Percentiles rank a stretch among this genome's conserved stretches.
Evolutionary conservation across 2,797 vertebrate species (phyloP).

Genomic region (Antennarius maculatus): DNA sequence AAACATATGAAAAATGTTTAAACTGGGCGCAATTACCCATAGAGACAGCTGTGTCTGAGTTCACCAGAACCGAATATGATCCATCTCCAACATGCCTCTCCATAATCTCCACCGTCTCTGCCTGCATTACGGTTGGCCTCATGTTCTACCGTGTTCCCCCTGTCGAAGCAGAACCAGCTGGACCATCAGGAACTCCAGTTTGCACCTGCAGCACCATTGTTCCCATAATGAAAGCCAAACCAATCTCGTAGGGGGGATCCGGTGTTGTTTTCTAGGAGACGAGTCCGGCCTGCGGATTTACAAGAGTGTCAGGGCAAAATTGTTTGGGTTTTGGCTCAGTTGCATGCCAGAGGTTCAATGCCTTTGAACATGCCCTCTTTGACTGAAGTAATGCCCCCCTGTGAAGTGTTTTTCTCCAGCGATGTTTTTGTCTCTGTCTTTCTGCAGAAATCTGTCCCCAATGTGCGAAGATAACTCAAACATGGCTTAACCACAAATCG

Average conservation of each 20-base stretch:
- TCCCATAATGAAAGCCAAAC: conserved; percentile 68
- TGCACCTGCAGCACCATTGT: conserved; percentile 72
- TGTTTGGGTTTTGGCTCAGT: conserved; percentile 25
- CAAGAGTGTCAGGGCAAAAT: conserved; percentile 45
- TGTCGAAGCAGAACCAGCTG: conserved; percentile 64
- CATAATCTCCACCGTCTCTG: conserved; percentile 12
- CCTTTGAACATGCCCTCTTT: conserved; percentile 45
- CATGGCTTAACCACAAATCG: conserved; percentile 31
- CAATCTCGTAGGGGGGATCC: conserved; percentile 31
- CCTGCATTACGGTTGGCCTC: conserved; percentile 2
- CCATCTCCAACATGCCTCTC: conserved; percentile 11
- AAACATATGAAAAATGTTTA: conserved; percentile 22
- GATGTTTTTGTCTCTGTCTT: conserved; percentile 21
- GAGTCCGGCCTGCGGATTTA: conserved; percentile 56
- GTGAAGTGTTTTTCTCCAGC: conserved; percentile 28
- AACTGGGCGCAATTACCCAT: background rate
- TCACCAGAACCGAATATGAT: conserved; percentile 25
- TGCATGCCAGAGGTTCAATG: conserved; percentile 11
- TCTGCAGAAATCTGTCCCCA: conserved; percentile 41
- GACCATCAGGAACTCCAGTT: conserved; percentile 46
- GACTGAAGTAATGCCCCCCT: conserved; percentile 15
- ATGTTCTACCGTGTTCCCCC: conserved; percentile 39
- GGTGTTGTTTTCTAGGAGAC: conserved; percentile 30
- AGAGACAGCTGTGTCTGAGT: conserved; percentile 40
- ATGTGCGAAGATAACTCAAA: conserved; percentile 36